Percentiles rank a stretch among this genome's conserved stretches.
Evolutionary conservation across 2,888 invertebrate species (phyloP).

Genomic region (Trachelus iudaicus): DNA sequence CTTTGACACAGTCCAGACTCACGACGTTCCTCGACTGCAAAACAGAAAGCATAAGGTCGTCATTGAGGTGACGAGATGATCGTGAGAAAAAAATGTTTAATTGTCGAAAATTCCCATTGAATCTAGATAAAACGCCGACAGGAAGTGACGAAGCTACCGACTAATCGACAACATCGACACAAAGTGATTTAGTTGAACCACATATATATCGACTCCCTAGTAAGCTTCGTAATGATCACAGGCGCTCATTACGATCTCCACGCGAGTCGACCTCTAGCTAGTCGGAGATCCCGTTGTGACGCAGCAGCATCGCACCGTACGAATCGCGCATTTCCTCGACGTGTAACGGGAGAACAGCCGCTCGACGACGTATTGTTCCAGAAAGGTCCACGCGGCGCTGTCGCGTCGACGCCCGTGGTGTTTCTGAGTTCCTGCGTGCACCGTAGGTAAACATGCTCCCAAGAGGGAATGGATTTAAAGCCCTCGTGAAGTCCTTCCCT

Average conservation of each 20-base stretch:
- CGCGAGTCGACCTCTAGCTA: background rate
- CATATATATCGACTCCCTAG: background rate
- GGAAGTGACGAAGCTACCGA: background rate
- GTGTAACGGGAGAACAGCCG: background rate
- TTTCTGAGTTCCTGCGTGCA: background rate
- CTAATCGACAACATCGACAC: background rate
- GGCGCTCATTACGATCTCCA: background rate
- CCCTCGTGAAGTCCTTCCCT: background rate
- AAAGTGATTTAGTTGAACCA: background rate
- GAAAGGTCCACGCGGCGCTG: background rate
- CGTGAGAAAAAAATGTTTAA: background rate
- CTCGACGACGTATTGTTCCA: background rate
- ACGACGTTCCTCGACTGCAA: conserved; percentile 5
- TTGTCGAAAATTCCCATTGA: background rate
- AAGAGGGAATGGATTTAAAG: background rate
- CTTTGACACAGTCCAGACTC: conserved; percentile 3
- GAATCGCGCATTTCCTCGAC: background rate
- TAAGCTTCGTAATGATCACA: background rate
- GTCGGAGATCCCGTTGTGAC: background rate
- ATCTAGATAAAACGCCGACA: background rate
- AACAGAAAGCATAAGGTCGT: background rate
- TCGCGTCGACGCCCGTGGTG: background rate
- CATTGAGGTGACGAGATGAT: background rate
- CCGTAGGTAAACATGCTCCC: background rate
- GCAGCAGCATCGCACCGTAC: background rate